These are phyloP conservation scores for Stegostoma tigrinum DNA, from an alignment of 2,113 vertebrate genomes.

Conservation along the genomic window DNA sequence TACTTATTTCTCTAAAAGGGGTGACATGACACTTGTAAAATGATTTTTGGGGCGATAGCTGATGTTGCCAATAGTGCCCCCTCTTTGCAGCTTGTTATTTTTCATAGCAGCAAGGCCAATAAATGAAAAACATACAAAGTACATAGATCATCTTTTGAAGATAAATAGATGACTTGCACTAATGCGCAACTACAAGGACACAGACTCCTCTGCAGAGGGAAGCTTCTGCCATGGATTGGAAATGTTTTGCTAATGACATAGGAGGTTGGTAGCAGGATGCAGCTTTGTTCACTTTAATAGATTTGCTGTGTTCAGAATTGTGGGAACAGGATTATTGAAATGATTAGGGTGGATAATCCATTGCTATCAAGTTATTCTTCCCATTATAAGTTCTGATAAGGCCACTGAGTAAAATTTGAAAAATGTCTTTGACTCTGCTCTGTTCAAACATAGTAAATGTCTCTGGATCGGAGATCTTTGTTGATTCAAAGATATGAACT, in stretches of 20 bases:
- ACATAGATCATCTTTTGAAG: not conserved
- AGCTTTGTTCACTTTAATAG: not conserved
- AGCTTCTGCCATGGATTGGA: not conserved
- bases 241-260: not conserved
- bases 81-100: not conserved
- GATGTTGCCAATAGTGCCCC: not conserved
- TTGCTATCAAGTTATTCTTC: not conserved
- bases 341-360: not conserved
- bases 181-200: not conserved
- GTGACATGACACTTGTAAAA: not conserved
- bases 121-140: not conserved
- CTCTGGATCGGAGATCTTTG: not conserved
- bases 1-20: not conserved
- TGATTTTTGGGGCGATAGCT: not conserved
- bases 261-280: not conserved
- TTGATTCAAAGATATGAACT: not conserved
- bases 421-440: not conserved
- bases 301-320: not conserved
- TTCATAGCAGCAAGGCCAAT: not conserved
- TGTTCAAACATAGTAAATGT: not conserved
- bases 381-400: not conserved
- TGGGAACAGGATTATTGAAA: not conserved
- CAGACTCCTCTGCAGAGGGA: not conserved
- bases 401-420: not conserved
- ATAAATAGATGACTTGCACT: not conserved